Base-by-base conservation (phyloP, 1,140 invertebrate genomes). In the Andrena cerasifolii region DNA sequence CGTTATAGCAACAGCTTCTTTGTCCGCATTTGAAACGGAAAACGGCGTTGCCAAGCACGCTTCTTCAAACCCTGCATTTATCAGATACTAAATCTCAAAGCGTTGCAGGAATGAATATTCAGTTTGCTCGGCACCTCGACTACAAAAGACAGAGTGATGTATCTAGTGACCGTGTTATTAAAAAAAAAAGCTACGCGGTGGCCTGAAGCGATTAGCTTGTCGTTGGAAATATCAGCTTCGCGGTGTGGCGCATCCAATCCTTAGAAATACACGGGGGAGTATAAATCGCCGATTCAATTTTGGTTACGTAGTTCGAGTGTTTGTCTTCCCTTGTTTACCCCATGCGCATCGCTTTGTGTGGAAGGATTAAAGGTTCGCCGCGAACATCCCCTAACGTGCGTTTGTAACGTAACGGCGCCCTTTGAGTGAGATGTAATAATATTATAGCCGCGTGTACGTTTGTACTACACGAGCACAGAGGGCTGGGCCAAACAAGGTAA, bases 321-420 rank as follows among this genome's bases (percentile, higher is more conserved):
- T 63, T 63, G 62, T 47, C 26, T 49, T 8, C 26, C 40, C 43
- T 65, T 65, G 45, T 49, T 65, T 65, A 65, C 18, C 43, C 8
- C 16, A 18, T 28, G 31, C 24, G 43, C 43, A 62, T 79, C 36
- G 72, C 63, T 79, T 76, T 65, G 63, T 62, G 43, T 12, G 4
- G 7, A 10, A 49, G 36, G 62, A 65, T 65, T 47, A 49, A 65
- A 65, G 62, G 43, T 49, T 65, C n/a, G 26, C 18, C 18, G 18
- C 31, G 33, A 49, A 65, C 43, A 61, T 31, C n/a, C 33, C 14
- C 26, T 12, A 28, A 47, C 62, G 43, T 26, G 16, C 26, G 16
- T 49, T 49, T 47, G 21, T 26, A 3, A 16, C 43, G 62, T 24
- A 18, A n/a, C 62, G 16, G 14, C 40, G 1, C 4, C 24, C 12